Evolutionary conservation across 2,113 vertebrate genomes (phyloP).

Genomic region (Brachionichthys hirsutus): DNA sequence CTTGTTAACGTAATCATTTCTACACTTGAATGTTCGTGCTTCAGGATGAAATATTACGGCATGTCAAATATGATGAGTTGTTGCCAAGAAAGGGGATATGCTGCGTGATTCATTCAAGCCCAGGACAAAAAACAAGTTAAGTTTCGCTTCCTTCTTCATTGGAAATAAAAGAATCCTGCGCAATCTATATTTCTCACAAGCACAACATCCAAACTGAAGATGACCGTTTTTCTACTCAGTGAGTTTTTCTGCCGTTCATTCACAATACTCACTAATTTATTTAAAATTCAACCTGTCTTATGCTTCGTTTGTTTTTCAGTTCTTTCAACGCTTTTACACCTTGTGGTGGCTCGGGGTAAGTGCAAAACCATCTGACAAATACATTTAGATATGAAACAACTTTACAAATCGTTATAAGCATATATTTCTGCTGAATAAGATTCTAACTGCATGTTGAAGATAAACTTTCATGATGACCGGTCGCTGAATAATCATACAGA

Average conservation of each 20-base stretch:
- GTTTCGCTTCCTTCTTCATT: constrained; percentile 55
- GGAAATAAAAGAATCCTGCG: constrained; percentile 11
- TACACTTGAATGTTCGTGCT: no score
- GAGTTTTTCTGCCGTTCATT: constrained; percentile 42
- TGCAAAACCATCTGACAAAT: background rate
- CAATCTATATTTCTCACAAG: background rate
- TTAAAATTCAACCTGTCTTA: background rate
- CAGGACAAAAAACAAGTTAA: background rate
- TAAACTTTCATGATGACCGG: no score
- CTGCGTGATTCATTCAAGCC: background rate
- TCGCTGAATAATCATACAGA: background rate
- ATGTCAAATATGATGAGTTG: background rate
- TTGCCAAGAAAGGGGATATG: constrained; percentile 25
- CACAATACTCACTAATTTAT: background rate
- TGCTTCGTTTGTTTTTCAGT: constrained; percentile 51
- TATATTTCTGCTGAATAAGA: background rate
- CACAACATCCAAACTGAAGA: constrained; percentile 42
- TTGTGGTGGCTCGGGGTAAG: constrained; percentile 26
- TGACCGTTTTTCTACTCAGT: constrained; percentile 48
- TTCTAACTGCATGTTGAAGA: no score
- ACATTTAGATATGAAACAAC: background rate
- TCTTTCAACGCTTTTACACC: constrained; percentile 25
- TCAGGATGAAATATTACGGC: no score
- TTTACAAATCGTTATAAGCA: background rate
- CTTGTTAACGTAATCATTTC: background rate